These are phyloP conservation scores for Engraulis encrasicolus DNA, from an alignment of 2,113 vertebrate genomes.

Conservation along the genomic window DNA sequence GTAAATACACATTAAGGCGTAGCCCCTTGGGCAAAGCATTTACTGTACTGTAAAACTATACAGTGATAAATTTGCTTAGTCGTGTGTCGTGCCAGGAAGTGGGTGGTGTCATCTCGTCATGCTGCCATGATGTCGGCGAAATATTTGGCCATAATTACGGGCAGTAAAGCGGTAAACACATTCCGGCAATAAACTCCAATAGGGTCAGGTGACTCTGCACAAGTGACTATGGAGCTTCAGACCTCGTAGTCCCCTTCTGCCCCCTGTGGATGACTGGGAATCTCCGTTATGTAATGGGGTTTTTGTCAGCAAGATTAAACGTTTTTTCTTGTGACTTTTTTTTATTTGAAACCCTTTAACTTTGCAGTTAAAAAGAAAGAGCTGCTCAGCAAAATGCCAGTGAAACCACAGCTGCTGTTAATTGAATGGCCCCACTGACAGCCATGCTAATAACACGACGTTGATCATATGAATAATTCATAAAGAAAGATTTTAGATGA, in stretches of 20 bases:
- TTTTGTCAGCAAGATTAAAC: background rate
- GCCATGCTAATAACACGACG: background rate
- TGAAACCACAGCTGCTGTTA: background rate
- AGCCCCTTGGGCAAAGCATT: slow-evolving; percentile 22
- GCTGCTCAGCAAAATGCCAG: background rate
- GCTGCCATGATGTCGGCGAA: background rate
- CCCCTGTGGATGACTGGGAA: slow-evolving; percentile 56
- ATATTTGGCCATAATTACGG: slow-evolving; percentile 40
- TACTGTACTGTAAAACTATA: slow-evolving; percentile 32
- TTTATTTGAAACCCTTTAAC: background rate
- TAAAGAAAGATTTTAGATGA: background rate
- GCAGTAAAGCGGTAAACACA: slow-evolving; percentile 51
- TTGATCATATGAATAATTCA: background rate
- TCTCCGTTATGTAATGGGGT: slow-evolving; percentile 20
- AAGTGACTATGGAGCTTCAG: background rate
- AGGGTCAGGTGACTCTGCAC: slow-evolving; percentile 38
- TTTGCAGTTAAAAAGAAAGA: background rate
- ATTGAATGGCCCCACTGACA: background rate
- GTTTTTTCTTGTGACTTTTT: background rate
- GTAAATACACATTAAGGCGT: slow-evolving; percentile 37
- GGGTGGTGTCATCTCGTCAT: slow-evolving; percentile 23
- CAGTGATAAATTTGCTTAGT: background rate
- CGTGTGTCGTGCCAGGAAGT: slow-evolving; percentile 7
- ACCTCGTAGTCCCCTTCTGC: slow-evolving; percentile 6
- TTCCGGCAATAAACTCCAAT: slow-evolving; percentile 44